phyloP scores from a whole-genome alignment of 2,797 vertebrate species.

The Muscicapa comitata region DNA sequence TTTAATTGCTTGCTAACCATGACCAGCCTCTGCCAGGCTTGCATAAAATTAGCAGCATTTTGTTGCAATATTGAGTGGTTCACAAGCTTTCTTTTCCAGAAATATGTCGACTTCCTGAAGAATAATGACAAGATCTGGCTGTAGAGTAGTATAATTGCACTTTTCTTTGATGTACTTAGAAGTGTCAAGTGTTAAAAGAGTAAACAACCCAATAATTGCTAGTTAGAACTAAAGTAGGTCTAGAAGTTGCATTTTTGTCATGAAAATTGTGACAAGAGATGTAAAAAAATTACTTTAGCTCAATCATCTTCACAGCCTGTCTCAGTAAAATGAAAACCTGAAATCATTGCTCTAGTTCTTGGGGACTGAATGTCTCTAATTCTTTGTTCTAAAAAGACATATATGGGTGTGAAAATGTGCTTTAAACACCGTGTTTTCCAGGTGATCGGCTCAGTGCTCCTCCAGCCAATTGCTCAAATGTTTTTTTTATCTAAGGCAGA shows the following conservation, averaged over 20 bases:
- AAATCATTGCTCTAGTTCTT: slow-evolving; percentile 3
- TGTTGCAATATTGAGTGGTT: not conserved
- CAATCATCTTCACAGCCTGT: not conserved
- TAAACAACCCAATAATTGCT: slow-evolving; percentile 10
- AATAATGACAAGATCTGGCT: not conserved
- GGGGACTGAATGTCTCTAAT: not conserved
- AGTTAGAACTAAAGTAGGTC: slow-evolving; percentile 34
- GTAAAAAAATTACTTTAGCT: slow-evolving; percentile 9
- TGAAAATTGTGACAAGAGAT: slow-evolving; percentile 24
- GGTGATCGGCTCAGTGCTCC: not conserved
- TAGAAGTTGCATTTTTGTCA: slow-evolving; percentile 24
- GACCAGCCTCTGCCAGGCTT: not conserved
- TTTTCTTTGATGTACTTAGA: slow-evolving; percentile 41
- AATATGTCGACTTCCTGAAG: not conserved
- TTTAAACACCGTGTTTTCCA: slow-evolving; percentile 16
- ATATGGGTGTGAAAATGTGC: slow-evolving; percentile 4
- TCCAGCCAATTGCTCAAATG: not conserved
- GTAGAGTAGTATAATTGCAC: not conserved
- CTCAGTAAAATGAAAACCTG: not conserved
- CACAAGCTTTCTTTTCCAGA: not conserved
- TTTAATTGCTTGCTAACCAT: not conserved
- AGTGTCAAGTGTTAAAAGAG: slow-evolving; percentile 35
- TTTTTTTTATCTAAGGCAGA: not conserved
- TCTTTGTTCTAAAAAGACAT: not conserved
- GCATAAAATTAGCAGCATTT: not conserved